These are phyloP conservation scores for Furnarius figulus DNA, from an alignment of 2,113 vertebrate genomes.

Conservation along the genomic window DNA sequence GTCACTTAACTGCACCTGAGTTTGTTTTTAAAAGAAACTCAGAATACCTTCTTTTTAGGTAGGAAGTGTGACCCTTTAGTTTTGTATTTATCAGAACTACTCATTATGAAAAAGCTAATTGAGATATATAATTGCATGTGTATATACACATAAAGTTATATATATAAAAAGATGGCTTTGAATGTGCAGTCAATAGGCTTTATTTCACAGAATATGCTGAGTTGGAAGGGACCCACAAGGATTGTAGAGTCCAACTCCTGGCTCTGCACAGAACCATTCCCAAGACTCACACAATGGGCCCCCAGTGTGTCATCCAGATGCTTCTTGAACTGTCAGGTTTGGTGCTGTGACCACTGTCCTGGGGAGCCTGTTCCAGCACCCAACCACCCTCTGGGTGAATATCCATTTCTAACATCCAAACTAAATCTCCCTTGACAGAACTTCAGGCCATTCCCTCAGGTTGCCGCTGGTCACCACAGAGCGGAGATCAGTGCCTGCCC, in stretches of 20 bases:
- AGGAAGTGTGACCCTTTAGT: neutral
- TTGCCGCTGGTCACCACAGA: neutral
- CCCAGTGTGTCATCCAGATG: neutral
- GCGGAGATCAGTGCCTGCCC: neutral
- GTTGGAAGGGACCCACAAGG: neutral
- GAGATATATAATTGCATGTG: neutral
- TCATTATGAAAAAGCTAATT: neutral
- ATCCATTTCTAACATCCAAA: neutral
- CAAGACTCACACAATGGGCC: too few relatives aligned
- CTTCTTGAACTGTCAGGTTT: neutral
- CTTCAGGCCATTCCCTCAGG: neutral
- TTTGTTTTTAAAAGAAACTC: neutral
- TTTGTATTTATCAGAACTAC: neutral
- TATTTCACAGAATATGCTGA: neutral
- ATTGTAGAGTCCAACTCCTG: neutral
- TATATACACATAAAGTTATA: neutral
- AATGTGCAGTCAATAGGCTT: neutral
- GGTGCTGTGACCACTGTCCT: neutral
- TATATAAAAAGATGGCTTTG: neutral
- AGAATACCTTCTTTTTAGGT: neutral
- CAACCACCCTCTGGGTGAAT: neutral
- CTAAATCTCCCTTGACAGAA: neutral
- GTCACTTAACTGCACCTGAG: neutral
- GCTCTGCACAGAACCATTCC: neutral
- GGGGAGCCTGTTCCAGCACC: neutral